Conservation (phyloP, 2,888 invertebrate genomes). For the Sussaba pulchella region DNA sequence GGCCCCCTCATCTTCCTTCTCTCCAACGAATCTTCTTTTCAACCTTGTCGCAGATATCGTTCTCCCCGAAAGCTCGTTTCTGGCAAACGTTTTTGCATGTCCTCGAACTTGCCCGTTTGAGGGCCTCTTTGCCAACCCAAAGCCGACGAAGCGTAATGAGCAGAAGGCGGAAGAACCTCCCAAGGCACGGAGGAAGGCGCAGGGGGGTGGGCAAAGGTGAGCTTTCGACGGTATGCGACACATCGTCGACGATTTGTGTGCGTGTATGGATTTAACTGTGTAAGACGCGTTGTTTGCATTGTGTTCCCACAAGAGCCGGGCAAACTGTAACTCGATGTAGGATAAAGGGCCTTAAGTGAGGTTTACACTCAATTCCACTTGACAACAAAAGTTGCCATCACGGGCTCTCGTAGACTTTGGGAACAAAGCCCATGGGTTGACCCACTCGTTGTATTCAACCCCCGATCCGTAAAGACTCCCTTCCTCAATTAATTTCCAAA, state of each 20-base stretch:
- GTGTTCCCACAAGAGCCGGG: conserved; percentile 6
- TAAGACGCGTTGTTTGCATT: conserved; percentile 17
- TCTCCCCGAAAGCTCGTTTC: not conserved
- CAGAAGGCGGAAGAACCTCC: not conserved
- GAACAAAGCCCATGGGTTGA: conserved; percentile 22
- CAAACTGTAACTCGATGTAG: conserved; percentile 22
- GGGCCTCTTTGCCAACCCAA: conserved; percentile 5
- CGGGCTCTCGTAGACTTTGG: not conserved
- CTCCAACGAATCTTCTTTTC: too few species aligned
- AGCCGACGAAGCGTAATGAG: conserved; percentile 5
- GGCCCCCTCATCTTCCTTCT: not conserved
- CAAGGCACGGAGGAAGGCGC: too few species aligned
- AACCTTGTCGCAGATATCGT: conserved; percentile 1
- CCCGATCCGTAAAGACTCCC: too few species aligned
- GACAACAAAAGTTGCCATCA: not conserved
- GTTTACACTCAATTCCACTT: conserved; percentile 18
- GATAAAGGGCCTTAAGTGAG: not conserved
- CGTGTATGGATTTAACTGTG: not conserved
- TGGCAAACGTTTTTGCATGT: conserved; percentile 32
- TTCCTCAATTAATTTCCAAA: conserved; percentile 26
- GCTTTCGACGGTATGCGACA: conserved; percentile 15
- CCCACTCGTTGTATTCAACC: conserved; percentile 8
- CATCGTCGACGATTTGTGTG: conserved; percentile 26
- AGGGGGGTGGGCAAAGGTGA: not conserved
- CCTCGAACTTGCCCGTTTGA: conserved; percentile 13